phyloP scores from a whole-genome alignment of 2,888 invertebrate genomes.

The Rotaria macrura region DNA sequence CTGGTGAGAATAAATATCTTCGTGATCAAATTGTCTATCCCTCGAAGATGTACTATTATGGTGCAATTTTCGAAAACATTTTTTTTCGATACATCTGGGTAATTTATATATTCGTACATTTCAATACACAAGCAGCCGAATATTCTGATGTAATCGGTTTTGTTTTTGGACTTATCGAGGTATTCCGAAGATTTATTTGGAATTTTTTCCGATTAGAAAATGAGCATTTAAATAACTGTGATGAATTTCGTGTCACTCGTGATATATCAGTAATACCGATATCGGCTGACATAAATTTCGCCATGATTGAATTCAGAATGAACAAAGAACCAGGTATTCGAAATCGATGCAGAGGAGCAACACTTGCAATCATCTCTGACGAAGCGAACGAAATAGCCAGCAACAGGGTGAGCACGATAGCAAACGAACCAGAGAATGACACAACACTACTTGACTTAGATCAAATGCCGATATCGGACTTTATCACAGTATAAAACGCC shows the following conservation, averaged over 20 bases:
- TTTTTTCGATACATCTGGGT: conserved; percentile 85
- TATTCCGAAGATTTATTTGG: conserved; percentile 74
- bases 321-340: too few species aligned
- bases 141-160: conserved; percentile 31
- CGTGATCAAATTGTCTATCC: conserved; percentile 31
- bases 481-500: too few species aligned
- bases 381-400: too few species aligned
- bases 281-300: too few species aligned
- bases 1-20: conserved; percentile 27
- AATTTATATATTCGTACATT: background rate
- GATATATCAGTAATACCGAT: conserved; percentile 62
- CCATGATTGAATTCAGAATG: too few species aligned
- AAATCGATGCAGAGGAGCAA: too few species aligned
- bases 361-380: too few species aligned
- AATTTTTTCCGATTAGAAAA: conserved; percentile 98
- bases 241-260: conserved; percentile 85
- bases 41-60: conserved; percentile 65
- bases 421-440: too few species aligned
- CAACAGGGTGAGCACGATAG: too few species aligned
- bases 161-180: conserved; percentile 9
- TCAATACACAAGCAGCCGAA: background rate
- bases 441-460: too few species aligned
- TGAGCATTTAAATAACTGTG: conserved; percentile 97
- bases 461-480: too few species aligned
- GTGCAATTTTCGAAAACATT: conserved; percentile 87